Percentiles rank a stretch among this genome's conserved stretches.
Conservation (phyloP, 2,797 vertebrate species). For the Alectoris magna region DNA sequence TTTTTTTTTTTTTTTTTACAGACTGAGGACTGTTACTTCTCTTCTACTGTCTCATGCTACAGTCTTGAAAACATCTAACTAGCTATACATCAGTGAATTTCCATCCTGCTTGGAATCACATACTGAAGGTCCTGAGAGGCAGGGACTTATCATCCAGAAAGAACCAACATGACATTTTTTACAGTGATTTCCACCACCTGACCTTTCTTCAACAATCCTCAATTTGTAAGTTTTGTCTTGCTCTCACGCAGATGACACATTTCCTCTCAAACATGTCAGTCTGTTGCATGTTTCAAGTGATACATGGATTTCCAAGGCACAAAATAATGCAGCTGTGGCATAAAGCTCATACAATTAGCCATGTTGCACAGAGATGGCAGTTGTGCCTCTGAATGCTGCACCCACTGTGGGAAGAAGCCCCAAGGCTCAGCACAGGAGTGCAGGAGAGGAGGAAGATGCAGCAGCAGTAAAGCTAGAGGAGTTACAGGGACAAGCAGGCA, state of each 20-base stretch:
- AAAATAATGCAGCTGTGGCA: neutral
- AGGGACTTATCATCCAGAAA: neutral
- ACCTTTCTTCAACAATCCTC: neutral
- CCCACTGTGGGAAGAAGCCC: fast-evolving
- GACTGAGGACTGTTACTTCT: neutral
- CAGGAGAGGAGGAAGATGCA: neutral
- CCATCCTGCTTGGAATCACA: neutral
- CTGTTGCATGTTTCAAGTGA: neutral
- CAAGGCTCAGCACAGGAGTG: neutral
- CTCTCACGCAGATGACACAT: neutral
- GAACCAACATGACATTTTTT: neutral
- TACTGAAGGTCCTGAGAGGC: neutral
- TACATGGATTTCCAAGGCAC: neutral
- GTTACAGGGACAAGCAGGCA: neutral
- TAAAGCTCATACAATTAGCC: neutral
- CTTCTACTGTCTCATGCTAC: neutral
- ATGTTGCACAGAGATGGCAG: neutral
- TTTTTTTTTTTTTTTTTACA: neutral
- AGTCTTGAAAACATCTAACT: neutral
- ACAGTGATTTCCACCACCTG: neutral
- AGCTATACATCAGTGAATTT: neutral
- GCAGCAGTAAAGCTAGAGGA: neutral
- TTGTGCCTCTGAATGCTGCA: neutral
- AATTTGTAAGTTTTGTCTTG: neutral
- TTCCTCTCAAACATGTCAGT: neutral